Evolutionary conservation across 2,113 vertebrate species (phyloP).

Genomic region (Corythornis vintsioides): DNA sequence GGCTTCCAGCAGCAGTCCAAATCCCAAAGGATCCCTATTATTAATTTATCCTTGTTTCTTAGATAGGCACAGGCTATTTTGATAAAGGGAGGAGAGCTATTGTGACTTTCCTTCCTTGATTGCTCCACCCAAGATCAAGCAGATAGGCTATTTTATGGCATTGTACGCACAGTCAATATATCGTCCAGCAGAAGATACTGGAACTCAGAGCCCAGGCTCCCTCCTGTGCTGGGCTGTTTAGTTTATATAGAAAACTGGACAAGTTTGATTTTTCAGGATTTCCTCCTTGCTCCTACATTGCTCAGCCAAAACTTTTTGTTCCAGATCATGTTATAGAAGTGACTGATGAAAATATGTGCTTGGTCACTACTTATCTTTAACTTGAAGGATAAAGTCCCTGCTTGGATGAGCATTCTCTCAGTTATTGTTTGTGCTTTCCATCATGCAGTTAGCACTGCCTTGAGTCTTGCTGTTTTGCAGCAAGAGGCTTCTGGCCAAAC

Average conservation of each 20-base stretch:
- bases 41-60: conserved; percentile 53
- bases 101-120: conserved; percentile 59
- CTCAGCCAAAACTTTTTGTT: not conserved
- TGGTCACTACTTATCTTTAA: not conserved
- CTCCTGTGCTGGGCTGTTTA: not conserved
- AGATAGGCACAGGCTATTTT: conserved; percentile 66
- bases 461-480: not conserved
- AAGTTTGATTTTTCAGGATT: not conserved
- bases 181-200: not conserved
- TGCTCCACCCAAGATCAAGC: conserved; percentile 70
- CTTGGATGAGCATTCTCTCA: not conserved
- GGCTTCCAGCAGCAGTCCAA: not conserved
- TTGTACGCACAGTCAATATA: conserved; percentile 18
- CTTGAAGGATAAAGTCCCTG: not conserved
- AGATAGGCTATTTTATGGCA: conserved; percentile 59
- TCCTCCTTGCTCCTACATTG: not conserved
- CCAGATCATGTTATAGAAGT: not conserved
- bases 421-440: not conserved
- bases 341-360: not conserved
- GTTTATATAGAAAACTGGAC: not conserved
- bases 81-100: conserved; percentile 69
- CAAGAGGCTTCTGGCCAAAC: not conserved
- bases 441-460: not conserved
- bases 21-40: conserved; percentile 17
- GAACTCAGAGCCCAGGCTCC: not conserved